Evolutionary conservation across 2,113 vertebrate species (phyloP).

Genomic region (Mus musculus): GRCm39 chr3:94368001-94368500

Average conservation of each 20-base stretch:
- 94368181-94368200: too few relatives aligned
- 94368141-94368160: background rate
- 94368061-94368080: background rate
- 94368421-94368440: background rate
- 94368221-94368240: background rate
- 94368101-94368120: background rate
- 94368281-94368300: background rate
- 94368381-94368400: background rate
- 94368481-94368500: background rate
- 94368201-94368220: background rate
- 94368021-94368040: background rate
- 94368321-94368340: background rate
- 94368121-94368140: background rate
- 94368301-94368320: background rate
- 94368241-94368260: background rate
- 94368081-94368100: background rate
- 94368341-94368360: background rate
- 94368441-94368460: background rate
- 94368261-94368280: background rate
- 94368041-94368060: background rate
- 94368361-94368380: background rate
- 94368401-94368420: background rate
- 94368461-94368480: background rate
- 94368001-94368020: background rate
- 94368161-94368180: background rate